phyloP scores from a whole-genome alignment of 2,888 invertebrate genomes.

The Acrobasis suavella region DNA sequence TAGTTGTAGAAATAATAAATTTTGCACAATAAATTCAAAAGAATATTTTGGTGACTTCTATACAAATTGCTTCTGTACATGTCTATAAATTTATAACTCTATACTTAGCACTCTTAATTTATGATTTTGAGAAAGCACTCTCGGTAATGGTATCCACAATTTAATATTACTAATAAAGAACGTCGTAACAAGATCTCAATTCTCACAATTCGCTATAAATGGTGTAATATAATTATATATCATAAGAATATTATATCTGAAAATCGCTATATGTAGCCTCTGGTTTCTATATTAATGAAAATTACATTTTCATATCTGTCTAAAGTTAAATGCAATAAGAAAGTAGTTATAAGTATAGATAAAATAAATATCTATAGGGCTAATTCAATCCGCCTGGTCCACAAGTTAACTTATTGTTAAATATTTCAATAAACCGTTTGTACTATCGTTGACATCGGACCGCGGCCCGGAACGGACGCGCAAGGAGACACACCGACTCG shows the following conservation, averaged over 20 bases:
- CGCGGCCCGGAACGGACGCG: slow-evolving; percentile 36
- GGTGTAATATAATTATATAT: slow-evolving; percentile 23
- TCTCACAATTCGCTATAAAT: slow-evolving; percentile 14
- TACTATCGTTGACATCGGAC: slow-evolving; percentile 69
- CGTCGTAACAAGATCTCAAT: slow-evolving; percentile 23
- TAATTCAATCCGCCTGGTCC: slow-evolving; percentile 73
- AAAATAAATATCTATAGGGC: slow-evolving; percentile 75
- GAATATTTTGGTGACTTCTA: slow-evolving; percentile 55
- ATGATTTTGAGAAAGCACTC: slow-evolving; percentile 71
- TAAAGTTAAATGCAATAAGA: slow-evolving; percentile 71
- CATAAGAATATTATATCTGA: slow-evolving; percentile 28
- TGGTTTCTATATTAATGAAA: slow-evolving; percentile 43
- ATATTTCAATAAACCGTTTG: slow-evolving; percentile 70
- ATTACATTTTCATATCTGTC: slow-evolving; percentile 66
- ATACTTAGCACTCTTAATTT: slow-evolving; percentile 58
- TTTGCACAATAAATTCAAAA: slow-evolving; percentile 53
- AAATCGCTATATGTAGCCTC: slow-evolving; percentile 38
- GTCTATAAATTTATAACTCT: slow-evolving; percentile 38
- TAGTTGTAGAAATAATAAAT: slow-evolving; percentile 53
- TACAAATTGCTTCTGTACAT: slow-evolving; percentile 52
- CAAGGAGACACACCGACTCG: neutral
- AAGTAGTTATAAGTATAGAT: slow-evolving; percentile 67
- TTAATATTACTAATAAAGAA: slow-evolving; percentile 30
- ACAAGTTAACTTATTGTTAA: slow-evolving; percentile 71
- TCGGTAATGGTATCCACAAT: slow-evolving; percentile 52